Conservation (phyloP, 2,113 vertebrate genomes). For the Agelaius phoeniceus region DNA sequence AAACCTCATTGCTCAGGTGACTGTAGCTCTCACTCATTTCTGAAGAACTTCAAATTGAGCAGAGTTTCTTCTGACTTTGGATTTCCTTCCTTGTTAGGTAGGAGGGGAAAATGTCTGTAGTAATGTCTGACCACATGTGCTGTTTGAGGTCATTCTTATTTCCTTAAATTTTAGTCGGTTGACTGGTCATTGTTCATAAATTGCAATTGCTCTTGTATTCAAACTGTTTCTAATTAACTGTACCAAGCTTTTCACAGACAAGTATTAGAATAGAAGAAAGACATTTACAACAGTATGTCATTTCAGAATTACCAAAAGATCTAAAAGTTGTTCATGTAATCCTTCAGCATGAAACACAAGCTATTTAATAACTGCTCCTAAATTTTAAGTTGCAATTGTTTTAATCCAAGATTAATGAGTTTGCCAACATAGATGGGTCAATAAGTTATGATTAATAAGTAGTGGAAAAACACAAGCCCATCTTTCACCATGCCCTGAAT, state of each 20-base stretch:
- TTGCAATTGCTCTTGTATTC: neutral
- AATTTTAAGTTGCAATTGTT: neutral
- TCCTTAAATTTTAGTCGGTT: neutral
- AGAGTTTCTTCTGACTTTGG: neutral
- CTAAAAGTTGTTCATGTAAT: neutral
- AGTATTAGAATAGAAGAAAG: neutral
- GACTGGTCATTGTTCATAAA: neutral
- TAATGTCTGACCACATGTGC: neutral
- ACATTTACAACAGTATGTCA: neutral
- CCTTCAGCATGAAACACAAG: neutral
- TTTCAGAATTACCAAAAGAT: neutral
- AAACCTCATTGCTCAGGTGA: neutral
- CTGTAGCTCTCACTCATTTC: neutral
- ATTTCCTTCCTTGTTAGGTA: neutral
- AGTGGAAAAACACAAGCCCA: neutral
- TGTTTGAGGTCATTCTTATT: neutral
- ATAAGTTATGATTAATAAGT: neutral
- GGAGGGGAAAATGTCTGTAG: neutral
- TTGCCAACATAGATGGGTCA: neutral
- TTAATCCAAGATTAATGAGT: neutral
- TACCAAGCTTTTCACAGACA: neutral
- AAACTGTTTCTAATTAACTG: conserved; percentile 11
- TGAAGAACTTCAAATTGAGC: neutral
- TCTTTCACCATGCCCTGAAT: neutral
- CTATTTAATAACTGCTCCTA: neutral